Evolutionary conservation across 2,797 vertebrate species (phyloP).

Genomic region (Sebastolobus altivelis): DNA sequence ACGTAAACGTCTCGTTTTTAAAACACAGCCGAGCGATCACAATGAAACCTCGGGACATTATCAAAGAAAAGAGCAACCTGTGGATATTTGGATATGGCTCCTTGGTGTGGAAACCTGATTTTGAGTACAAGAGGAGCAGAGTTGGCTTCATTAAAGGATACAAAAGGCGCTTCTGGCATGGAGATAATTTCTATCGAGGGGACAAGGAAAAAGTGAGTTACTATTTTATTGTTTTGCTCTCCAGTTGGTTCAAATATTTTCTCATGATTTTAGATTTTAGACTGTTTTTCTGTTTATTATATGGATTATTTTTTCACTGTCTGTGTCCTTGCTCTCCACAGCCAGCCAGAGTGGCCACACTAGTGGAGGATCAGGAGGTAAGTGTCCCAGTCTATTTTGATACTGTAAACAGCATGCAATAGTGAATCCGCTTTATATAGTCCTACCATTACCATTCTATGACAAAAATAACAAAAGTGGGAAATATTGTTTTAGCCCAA

Average conservation of each 20-base stretch:
- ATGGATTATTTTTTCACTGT: constrained; percentile 1
- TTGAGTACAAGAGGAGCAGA: constrained; percentile 88
- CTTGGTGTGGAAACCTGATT: constrained; percentile 94
- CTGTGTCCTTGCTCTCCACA: constrained; percentile 67
- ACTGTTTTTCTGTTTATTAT: not conserved
- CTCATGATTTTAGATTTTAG: not conserved
- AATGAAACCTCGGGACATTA: constrained; percentile 78
- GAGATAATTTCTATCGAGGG: constrained; percentile 94
- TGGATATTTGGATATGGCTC: constrained; percentile 98
- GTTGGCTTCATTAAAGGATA: constrained; percentile 93
- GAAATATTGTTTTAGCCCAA: not conserved
- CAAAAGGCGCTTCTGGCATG: constrained; percentile 97
- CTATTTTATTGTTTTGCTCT: not conserved
- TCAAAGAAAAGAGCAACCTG: constrained; percentile 70
- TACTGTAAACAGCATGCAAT: not conserved
- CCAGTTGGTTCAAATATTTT: not conserved
- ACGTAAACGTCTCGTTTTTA: constrained; percentile 19
- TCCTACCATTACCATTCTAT: not conserved
- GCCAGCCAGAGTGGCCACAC: constrained; percentile 95
- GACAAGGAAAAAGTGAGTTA: constrained; percentile 89
- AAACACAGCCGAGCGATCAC: constrained; percentile 12
- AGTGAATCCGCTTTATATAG: not conserved
- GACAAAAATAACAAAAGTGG: not conserved
- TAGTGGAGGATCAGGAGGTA: constrained; percentile 92
- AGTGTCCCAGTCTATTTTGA: constrained; percentile 67